Evolutionary conservation across 2,113 vertebrate genomes (phyloP).

Genomic region (Dipodomys spectabilis): DNA sequence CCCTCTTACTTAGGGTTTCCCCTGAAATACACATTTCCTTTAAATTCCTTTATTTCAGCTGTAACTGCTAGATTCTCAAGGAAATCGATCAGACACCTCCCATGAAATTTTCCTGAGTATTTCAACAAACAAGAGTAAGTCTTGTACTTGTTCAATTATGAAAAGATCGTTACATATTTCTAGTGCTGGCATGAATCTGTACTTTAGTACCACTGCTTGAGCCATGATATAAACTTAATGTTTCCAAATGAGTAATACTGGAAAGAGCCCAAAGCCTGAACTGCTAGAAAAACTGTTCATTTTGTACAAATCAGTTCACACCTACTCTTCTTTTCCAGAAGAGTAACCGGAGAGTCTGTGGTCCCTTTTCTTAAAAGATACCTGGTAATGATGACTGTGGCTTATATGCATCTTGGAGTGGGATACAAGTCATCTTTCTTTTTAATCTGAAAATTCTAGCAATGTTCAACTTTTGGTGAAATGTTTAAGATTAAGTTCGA

Average conservation of each 20-base stretch:
- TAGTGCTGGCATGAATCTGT: slow-evolving; percentile 1
- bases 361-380: neutral
- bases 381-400: neutral
- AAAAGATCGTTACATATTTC: slow-evolving; percentile 28
- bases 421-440: neutral
- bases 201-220: slow-evolving; percentile 6
- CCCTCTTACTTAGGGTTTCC: neutral
- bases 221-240: neutral
- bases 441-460: neutral
- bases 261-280: slow-evolving; percentile 1
- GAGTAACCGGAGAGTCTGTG: neutral
- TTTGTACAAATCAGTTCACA: slow-evolving; percentile 4
- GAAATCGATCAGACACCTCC: neutral
- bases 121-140: neutral
- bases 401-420: neutral
- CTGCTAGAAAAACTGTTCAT: neutral
- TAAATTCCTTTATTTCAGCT: neutral
- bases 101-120: neutral
- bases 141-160: neutral
- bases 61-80: neutral
- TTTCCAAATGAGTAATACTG: slow-evolving; percentile 58
- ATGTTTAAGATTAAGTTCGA: neutral
- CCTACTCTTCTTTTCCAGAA: neutral
- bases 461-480: neutral
- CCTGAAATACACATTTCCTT: neutral